Base-by-base conservation (phyloP, 64 coral and sea anemone species). In the Dendronephthya gigantea region DNA sequence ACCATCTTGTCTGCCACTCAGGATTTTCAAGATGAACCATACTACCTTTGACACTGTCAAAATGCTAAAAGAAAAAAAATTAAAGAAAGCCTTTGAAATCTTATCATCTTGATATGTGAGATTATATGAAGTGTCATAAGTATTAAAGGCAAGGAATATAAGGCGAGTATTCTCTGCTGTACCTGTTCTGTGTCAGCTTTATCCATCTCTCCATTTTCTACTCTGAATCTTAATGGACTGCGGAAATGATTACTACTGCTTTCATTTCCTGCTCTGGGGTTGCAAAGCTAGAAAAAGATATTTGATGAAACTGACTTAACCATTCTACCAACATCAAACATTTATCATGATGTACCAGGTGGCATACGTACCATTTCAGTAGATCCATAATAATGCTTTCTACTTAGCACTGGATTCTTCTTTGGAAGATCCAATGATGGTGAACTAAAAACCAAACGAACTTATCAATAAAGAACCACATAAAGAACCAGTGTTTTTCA, bases 1-100 rank as follows among this genome's bases (percentile, higher is more conserved):
- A 98, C 95, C 95, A 98, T 62, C 95, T 89, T 31, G 95, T 98
- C 85, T 98, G 92, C 32, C 90, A 98, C 66, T 98, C 95, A 2
- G 95, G 95, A 56, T 98, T 98, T 58, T 98, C 95, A 10, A 98
- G 83, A 49, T 98, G 95, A 51, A 98, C 92, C 33, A 93, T 87
- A 88, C 89, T 98, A 40, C 95, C 95, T 66, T 98, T 92, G 28
- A 83, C 81, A 23, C 82, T 85, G 38, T 84, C 89, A 86, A 81
- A 83, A 90, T 90, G 81, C 89, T 90, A 32, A 40, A 90, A 69
- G 22, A 37, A 13, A 84, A 52, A 45, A 27, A 68, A 14, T 32
- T 27, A 32, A 15, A 62, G 17, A 87, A 87, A 79, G 4, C 43
- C 10, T 40, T 79, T 9, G 36, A 29, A 19, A 33, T 79, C 72